Evolutionary conservation across 1,140 invertebrate genomes (phyloP), one percentile per base, ranked within the genome.

Genomic region (Babylonia areolata): DNA sequence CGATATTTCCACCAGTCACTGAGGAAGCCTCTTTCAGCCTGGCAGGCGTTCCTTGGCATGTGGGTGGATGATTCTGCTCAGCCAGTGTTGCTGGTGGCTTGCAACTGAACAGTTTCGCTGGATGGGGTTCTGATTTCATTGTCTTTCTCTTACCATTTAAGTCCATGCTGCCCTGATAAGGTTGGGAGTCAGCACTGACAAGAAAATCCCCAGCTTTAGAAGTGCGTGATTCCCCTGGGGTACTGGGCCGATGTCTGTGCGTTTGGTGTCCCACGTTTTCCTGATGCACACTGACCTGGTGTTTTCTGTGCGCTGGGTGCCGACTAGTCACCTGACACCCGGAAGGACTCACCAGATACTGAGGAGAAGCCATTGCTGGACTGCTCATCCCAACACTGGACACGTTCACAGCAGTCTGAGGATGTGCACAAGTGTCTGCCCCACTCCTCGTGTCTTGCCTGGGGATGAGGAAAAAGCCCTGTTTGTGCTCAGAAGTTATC

Each of bases 401-500:
- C 58, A 23, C 58, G 58, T 64, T 64, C 58, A 28, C 58, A 23
- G 58, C 58, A 64, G 20, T 64, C 58, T 64, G 58, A 6, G 15
- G 2, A 64, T 64, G 58, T 23, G 58, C 28, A 5, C 58, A 23
- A 12, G 58, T 64, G 28, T 64, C 58, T 12, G 58, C 58, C 28
- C 31, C 71, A 17, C 75, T 2, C 15, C 75, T 42, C 31, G 75
- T 35, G 33, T 75, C 73, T 33, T 80, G 42, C n/a, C 23, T 58
- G 3, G 78, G 78, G 46, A 54, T 51, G 46, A 80, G 78, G 46
- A 58, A 80, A 40, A 54, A 80, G 0, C 78, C 78, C 33, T 54
- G 78, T n/a, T 54, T 80, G 1, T 54, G 40, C 3, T 3, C 33
- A 6, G 5, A 42, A 51, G 15, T 42, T 31, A 17, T 9, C 5